These are phyloP conservation scores for Corythornis cristatus DNA, from an alignment of 2,113 vertebrate species.

Conservation along the genomic window DNA sequence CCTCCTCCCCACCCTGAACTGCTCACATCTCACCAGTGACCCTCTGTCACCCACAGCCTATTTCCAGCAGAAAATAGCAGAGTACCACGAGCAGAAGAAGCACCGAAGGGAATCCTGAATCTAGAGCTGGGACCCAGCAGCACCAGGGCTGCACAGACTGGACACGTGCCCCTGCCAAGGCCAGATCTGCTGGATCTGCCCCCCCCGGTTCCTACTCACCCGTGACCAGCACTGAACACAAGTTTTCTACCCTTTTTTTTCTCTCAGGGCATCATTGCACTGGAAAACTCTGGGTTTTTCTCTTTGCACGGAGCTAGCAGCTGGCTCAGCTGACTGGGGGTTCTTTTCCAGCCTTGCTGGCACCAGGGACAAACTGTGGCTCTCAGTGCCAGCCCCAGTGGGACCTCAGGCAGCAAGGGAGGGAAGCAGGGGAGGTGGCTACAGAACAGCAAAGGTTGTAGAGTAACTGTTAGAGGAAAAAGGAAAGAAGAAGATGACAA, in stretches of 20 bases:
- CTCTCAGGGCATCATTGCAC: conserved; percentile 20
- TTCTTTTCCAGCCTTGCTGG: fast-evolving
- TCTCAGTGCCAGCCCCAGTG: not conserved
- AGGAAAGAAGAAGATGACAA: not conserved
- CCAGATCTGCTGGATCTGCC: not conserved
- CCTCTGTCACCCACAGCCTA: conserved; percentile 63
- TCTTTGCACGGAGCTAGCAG: not conserved
- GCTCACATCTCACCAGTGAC: fast-evolving
- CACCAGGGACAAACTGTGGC: not conserved
- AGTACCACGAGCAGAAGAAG: conserved; percentile 85
- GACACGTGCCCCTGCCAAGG: not conserved
- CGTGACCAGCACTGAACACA: not conserved
- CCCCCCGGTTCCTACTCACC: not conserved
- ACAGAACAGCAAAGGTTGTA: not conserved
- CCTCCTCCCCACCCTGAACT: not conserved
- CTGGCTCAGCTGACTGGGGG: not conserved
- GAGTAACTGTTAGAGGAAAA: not conserved
- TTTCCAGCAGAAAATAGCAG: conserved; percentile 87
- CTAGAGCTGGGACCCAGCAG: not conserved
- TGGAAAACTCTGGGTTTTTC: not conserved
- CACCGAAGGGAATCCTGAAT: conserved; percentile 78
- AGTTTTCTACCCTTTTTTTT: not conserved
- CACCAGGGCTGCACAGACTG: not conserved
- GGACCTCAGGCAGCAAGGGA: not conserved
- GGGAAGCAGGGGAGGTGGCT: not conserved